Evolutionary conservation across 2,113 vertebrate species (phyloP), one percentile per base, ranked within the genome.

Genomic region (Podilymbus podiceps): DNA sequence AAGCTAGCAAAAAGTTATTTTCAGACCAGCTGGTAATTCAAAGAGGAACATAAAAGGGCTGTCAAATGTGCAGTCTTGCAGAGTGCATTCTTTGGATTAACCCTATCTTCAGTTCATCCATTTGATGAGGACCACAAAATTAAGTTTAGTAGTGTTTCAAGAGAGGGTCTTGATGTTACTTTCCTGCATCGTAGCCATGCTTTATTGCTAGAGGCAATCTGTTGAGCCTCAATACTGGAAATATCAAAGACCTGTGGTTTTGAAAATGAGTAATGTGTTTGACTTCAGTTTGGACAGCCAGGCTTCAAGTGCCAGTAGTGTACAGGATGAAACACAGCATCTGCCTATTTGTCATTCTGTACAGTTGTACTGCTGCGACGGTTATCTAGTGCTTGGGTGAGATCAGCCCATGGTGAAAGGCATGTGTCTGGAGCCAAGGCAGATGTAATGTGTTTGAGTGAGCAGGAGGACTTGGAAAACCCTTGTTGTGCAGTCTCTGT

Each of bases 1-100:
- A 92, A 85, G 64, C 72, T 76, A 89, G 68, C 42, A 89, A 66
- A 77, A 93, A 71, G 59, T 89, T 86, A 50, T 80, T 92, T 86
- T 62, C 63, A 80, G 72, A 83, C 67, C 67, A 63, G 28, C 59
- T 80, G 55, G 46, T 88, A 90, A 67, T 90, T 93, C 83, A 84
- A 69, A 76, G 1, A 33, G 85, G 55, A 83, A 63, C 79, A 86
- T 90, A 84, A 89, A 95, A 84, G 72, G 16, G 20, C 68, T 93
- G 82, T 86, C 64, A 81, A 66, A 74, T 42, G 38, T 69, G 72
- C 76, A 71, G 92, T 86, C 88, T 92, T 77, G 85, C 72, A 62
- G 80, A 59, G 24, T 42, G 23, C 33, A 33, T 83, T 93, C 82
- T 88, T 92, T 81, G 82, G 50, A 77, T 95, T 77, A 89, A 88